Percentiles rank a stretch among this genome's conserved stretches.
Evolutionary conservation across 2,888 invertebrate species (phyloP).

Genomic region (Sinohyriopsis cumingii): DNA sequence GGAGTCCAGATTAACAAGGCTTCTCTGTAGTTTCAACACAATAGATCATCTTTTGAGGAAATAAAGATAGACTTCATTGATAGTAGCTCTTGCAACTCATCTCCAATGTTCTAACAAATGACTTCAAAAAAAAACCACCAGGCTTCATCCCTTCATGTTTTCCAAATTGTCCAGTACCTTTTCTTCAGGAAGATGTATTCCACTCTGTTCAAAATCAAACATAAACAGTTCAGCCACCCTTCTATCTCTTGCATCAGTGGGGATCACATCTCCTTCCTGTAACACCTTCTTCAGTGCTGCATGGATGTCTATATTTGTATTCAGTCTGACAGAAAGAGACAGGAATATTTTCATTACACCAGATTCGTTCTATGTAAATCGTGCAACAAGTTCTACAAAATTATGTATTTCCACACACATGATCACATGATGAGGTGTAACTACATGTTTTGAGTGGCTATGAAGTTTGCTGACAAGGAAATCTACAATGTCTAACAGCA

Average conservation of each 20-base stretch:
- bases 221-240: conserved; percentile 92
- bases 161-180: conserved; percentile 56
- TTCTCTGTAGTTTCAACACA: too few relatives aligned
- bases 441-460: too few relatives aligned
- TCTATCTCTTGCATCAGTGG: conserved; percentile 82
- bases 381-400: neutral
- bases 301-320: conserved; percentile 90
- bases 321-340: conserved; percentile 78
- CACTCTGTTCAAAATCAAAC: conserved; percentile 98
- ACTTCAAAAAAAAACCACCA: too few relatives aligned
- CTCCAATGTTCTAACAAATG: too few relatives aligned
- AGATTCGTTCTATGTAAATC: neutral
- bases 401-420: too few relatives aligned
- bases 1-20: too few relatives aligned
- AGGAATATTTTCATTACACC: neutral
- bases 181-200: conserved; percentile 90
- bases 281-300: conserved; percentile 83
- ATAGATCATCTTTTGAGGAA: too few relatives aligned
- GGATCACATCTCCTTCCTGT: conserved; percentile 80
- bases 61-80: too few relatives aligned
- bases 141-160: too few relatives aligned
- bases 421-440: neutral
- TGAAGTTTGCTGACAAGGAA: too few relatives aligned
- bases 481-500: too few relatives aligned
- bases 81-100: too few relatives aligned